A percentile compares a stretch with the other conserved stretches of the same genome.
phyloP scores from a whole-genome alignment of 1,140 invertebrate genomes.

The Drosophila repleta region DNA sequence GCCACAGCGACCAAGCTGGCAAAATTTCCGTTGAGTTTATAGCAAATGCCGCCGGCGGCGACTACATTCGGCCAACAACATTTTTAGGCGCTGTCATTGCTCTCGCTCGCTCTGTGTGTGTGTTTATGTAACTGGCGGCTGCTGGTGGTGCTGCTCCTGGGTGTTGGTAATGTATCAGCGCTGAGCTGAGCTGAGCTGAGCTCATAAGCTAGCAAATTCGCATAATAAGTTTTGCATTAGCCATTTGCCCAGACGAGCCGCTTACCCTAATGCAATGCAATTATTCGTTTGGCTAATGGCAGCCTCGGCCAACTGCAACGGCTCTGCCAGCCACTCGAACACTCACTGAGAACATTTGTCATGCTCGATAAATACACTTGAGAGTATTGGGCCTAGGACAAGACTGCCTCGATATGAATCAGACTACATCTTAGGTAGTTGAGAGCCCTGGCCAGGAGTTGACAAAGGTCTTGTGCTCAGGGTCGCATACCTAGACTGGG shows the following conservation, averaged over 20 bases:
- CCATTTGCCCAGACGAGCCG: slow-evolving; percentile 21
- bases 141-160: not conserved
- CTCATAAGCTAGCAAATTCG: slow-evolving; percentile 55
- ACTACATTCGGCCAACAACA: slow-evolving; percentile 2
- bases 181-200: slow-evolving; percentile 16
- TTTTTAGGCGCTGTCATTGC: not conserved
- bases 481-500: too few relatives aligned
- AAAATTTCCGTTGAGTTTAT: slow-evolving; percentile 58
- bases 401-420: too few relatives aligned
- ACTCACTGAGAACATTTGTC: too few relatives aligned
- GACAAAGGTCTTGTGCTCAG: too few relatives aligned
- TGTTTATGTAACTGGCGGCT: not conserved
- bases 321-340: not conserved
- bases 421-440: too few relatives aligned
- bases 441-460: too few relatives aligned
- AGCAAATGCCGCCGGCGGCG: slow-evolving; percentile 35
- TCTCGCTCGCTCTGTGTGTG: not conserved
- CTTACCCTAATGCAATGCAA: slow-evolving; percentile 48
- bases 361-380: too few relatives aligned
- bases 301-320: slow-evolving; percentile 1
- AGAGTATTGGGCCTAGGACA: too few relatives aligned
- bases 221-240: slow-evolving; percentile 69
- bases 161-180: slow-evolving; percentile 3
- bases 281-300: slow-evolving; percentile 31
- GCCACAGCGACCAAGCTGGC: slow-evolving; percentile 24